These are phyloP conservation scores for Drosophila vallismaia DNA, from an alignment of 2,888 invertebrate species.

Conservation along the genomic window DNA sequence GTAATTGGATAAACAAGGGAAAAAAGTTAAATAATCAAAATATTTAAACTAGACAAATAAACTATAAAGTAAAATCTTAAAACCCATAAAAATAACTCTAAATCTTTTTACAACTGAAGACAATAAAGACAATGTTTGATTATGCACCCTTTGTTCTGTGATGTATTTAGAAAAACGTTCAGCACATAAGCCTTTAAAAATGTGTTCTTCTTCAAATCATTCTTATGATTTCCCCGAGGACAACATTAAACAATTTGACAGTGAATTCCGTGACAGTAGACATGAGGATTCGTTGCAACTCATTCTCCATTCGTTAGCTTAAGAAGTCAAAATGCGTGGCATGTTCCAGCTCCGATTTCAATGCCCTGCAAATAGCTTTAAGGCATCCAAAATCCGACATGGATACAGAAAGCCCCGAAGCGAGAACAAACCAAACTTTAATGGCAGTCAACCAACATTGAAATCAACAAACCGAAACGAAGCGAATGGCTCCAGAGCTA, in stretches of 20 bases:
- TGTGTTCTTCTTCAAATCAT: constrained; percentile 1
- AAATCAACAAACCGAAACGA: constrained; percentile 73
- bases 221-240: not conserved
- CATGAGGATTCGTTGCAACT: not conserved
- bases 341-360: constrained; percentile 64
- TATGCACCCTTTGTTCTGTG: not conserved
- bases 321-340: constrained; percentile 70
- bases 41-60: not conserved
- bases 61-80: not conserved
- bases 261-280: constrained; percentile 30
- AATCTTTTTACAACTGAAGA: not conserved
- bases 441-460: constrained; percentile 51
- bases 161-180: not conserved
- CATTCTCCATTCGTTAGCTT: constrained; percentile 50
- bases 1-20: not conserved
- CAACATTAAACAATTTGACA: constrained; percentile 13
- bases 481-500: constrained; percentile 28
- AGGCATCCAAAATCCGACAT: constrained; percentile 67
- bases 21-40: not conserved
- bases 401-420: constrained; percentile 24
- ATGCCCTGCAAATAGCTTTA: constrained; percentile 70
- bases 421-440: constrained; percentile 64
- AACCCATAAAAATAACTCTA: not conserved
- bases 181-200: not conserved
- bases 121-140: not conserved